phyloP scores from a whole-genome alignment of 1,140 invertebrate genomes.

The Brachionus rubens region DNA sequence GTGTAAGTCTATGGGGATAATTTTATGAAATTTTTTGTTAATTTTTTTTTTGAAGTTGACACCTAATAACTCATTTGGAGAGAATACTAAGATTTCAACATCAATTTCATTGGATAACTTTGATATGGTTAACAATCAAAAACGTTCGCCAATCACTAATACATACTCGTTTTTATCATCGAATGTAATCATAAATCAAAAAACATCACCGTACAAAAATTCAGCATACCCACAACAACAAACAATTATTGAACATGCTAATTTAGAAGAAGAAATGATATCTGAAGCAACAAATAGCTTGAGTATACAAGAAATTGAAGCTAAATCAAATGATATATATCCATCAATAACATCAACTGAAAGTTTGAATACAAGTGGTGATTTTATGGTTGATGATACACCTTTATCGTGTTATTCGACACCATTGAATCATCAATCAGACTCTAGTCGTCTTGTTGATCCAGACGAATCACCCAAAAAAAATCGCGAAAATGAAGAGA shows the following conservation, averaged over 20 bases:
- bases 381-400: conserved; percentile 19
- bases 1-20: background rate
- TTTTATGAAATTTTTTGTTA: background rate
- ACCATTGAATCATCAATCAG: conserved; percentile 21
- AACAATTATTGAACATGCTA: background rate
- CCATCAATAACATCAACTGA: conserved; percentile 16
- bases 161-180: conserved; percentile 6
- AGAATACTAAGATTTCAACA: conserved; percentile 1
- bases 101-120: conserved; percentile 27
- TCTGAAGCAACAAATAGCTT: background rate
- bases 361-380: conserved; percentile 6
- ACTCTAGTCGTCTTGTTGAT: conserved; percentile 20
- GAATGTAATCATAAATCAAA: background rate
- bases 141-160: background rate
- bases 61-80: conserved; percentile 24
- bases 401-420: conserved; percentile 17
- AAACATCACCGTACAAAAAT: background rate
- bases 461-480: conserved; percentile 15
- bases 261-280: conserved; percentile 35
- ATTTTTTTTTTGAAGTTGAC: background rate
- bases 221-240: background rate
- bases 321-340: background rate
- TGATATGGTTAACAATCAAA: conserved; percentile 1
- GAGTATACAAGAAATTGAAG: background rate
- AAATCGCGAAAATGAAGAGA: conserved; percentile 1